Base-by-base conservation (phyloP, 2,113 vertebrate species). In the Cochlearius cochlearius region DNA sequence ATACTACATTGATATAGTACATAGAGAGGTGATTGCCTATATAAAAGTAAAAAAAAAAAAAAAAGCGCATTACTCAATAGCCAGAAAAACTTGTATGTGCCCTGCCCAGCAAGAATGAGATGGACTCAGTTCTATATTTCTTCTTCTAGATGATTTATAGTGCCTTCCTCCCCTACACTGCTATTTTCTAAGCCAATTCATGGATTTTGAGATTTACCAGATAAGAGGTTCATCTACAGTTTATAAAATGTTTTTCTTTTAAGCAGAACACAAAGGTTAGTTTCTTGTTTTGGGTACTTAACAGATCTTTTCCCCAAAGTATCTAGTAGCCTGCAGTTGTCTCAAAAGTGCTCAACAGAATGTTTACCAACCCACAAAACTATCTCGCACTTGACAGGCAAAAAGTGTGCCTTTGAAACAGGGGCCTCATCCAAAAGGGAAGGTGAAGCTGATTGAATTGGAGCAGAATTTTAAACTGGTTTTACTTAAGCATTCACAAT, bases 131-230 rank as follows among this genome's bases (percentile, higher is more conserved):
- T 90, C 86, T 90, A 8, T 39, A 73, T 91, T 92, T 92, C 89
- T 91, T 84, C 53, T 94, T 55, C 69, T 19, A 11, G 32, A 38
- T 95, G 91, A 97, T 97, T 94, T 95, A 95, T 82, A 76, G 21
- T 2, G 18, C 22, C 38, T 87, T 87, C 74, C 26, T 90, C 71
- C 73, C 8, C 32, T 59, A 27, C 53, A 41, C 38, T 92, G 69
- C 77, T 91, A 7, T 81, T 94, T 94, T 75, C 80, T 64, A 72
- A 89, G 88, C 69, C 69, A 79, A 32, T 95, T 85, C 74, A 36
- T 86, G 58, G 66, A 82, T 85, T 87, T 79, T 91, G 92, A 94
- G 89, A 91, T 96, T 88, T 79, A 59, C 69, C 92, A 96, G 94
- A 94, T 94, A 96, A 94, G 77, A 94, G 38, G 71, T 90, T 94